Percentiles rank a stretch among this genome's conserved stretches.
Evolutionary conservation across 2,888 invertebrate genomes (phyloP).

Genomic region (Apodemia zela): DNA sequence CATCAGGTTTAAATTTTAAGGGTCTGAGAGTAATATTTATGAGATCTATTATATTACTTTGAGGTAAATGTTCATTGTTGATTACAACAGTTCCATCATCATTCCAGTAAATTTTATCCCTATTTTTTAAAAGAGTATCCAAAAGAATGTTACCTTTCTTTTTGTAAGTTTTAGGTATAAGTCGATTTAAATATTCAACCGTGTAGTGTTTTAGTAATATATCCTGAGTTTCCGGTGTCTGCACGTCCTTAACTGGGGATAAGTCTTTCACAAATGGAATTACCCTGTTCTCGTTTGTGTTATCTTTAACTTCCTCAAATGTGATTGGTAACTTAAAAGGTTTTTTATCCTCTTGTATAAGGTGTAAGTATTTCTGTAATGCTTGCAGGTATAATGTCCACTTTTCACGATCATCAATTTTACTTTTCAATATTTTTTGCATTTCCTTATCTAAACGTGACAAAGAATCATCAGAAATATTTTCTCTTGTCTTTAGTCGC

Average conservation of each 20-base stretch:
- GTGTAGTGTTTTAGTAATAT: slow-evolving; percentile 17
- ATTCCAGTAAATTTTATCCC: slow-evolving; percentile 31
- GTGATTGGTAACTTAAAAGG: slow-evolving; percentile 26
- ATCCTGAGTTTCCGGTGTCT: not conserved
- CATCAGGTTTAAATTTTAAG: slow-evolving; percentile 35
- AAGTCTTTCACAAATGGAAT: slow-evolving; percentile 11
- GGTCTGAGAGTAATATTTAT: slow-evolving; percentile 36
- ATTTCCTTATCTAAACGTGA: slow-evolving; percentile 31
- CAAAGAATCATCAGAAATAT: slow-evolving; percentile 20
- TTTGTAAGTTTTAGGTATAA: slow-evolving; percentile 31
- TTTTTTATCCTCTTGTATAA: slow-evolving; percentile 30
- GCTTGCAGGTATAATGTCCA: slow-evolving; percentile 34
- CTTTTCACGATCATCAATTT: slow-evolving; percentile 33
- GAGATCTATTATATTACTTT: slow-evolving; percentile 38
- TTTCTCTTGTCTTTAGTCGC: not conserved
- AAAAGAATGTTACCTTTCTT: slow-evolving; percentile 32
- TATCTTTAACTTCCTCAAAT: slow-evolving; percentile 12
- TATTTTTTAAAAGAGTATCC: slow-evolving; percentile 23
- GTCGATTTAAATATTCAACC: slow-evolving; percentile 20
- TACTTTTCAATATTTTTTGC: slow-evolving; percentile 31
- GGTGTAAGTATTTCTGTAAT: slow-evolving; percentile 35
- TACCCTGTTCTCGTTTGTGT: slow-evolving; percentile 15
- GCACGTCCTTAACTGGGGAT: not conserved
- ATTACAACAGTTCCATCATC: slow-evolving; percentile 32
- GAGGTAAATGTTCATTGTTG: slow-evolving; percentile 30